Evolutionary conservation across 1,140 invertebrate species (phyloP).

Genomic region (Drosophila micromelanica): DNA sequence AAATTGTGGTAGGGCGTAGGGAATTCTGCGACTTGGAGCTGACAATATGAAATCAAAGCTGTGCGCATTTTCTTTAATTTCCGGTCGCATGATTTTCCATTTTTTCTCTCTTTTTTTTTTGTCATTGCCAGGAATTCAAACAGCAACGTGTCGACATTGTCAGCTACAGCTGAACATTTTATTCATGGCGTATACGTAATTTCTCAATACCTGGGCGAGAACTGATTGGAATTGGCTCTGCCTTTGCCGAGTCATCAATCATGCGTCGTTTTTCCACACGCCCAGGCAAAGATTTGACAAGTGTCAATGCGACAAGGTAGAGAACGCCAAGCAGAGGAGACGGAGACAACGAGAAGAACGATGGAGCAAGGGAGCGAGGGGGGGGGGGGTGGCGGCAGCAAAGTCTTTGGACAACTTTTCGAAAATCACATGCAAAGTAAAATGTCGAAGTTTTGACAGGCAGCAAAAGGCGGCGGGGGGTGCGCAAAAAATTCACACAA

Average conservation of each 20-base stretch:
- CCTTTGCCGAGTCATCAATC: conserved; percentile 72
- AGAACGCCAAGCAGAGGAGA: conserved; percentile 5
- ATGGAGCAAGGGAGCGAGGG: neutral
- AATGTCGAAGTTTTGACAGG: conserved; percentile 47
- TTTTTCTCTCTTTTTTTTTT: conserved; percentile 31
- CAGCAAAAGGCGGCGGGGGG: neutral
- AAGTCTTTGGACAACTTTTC: conserved; percentile 25
- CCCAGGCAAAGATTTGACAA: conserved; percentile 75
- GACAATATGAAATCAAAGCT: conserved; percentile 60
- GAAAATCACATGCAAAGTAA: conserved; percentile 40
- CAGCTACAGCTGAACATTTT: conserved; percentile 54
- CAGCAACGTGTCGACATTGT: conserved; percentile 8
- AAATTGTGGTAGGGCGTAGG: neutral
- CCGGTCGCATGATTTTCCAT: conserved; percentile 69
- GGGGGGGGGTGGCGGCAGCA: neutral
- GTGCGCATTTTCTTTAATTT: conserved; percentile 72
- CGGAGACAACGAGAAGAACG: neutral
- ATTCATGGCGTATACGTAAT: conserved; percentile 46
- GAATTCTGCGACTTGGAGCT: conserved; percentile 1
- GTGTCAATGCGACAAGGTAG: conserved; percentile 73
- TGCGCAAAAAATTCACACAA: conserved; percentile 60
- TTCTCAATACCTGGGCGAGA: conserved; percentile 35
- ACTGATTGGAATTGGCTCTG: conserved; percentile 50
- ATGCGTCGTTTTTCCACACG: conserved; percentile 75
- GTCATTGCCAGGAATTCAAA: conserved; percentile 24